Conservation (phyloP, 1,140 invertebrate genomes). For the Drosophila teissieri region DNA sequence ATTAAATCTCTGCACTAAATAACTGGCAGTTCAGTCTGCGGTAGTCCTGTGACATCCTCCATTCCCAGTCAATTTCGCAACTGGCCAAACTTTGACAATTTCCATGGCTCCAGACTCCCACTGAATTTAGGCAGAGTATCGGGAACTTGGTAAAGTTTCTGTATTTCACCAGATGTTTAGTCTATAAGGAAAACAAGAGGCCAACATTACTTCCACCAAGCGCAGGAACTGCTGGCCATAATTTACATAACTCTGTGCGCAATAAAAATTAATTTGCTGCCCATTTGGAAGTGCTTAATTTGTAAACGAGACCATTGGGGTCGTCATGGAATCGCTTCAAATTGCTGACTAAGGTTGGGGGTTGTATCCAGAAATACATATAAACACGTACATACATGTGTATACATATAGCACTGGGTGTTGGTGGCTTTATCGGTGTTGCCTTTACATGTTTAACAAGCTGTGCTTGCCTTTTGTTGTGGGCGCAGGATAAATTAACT, state of each 20-base stretch:
- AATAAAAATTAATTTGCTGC: constrained; percentile 83
- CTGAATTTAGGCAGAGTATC: constrained; percentile 21
- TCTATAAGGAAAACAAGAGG: constrained; percentile 19
- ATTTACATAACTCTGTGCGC: constrained; percentile 78
- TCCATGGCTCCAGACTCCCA: constrained; percentile 35
- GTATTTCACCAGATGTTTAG: constrained; percentile 54
- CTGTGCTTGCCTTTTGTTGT: constrained; percentile 27
- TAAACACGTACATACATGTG: background rate
- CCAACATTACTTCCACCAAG: background rate
- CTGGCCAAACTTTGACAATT: constrained; percentile 73
- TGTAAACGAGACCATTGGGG: constrained; percentile 80
- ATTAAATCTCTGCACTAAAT: constrained; percentile 74
- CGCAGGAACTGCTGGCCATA: constrained; percentile 46
- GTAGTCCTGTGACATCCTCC: constrained; percentile 3
- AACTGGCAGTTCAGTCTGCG: constrained; percentile 47
- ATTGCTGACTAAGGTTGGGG: constrained; percentile 50
- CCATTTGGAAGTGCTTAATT: constrained; percentile 82
- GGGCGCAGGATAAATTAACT: constrained; percentile 43
- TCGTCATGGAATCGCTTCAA: constrained; percentile 55
- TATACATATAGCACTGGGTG: constrained; percentile 1
- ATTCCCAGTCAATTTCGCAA: constrained; percentile 40
- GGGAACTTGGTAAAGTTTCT: constrained; percentile 59
- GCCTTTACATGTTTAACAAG: constrained; percentile 59
- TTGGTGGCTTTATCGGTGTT: constrained; percentile 30
- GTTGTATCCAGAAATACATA: background rate